These are phyloP conservation scores for Griposia aprilina DNA, from an alignment of 2,888 invertebrate species.

Conservation along the genomic window DNA sequence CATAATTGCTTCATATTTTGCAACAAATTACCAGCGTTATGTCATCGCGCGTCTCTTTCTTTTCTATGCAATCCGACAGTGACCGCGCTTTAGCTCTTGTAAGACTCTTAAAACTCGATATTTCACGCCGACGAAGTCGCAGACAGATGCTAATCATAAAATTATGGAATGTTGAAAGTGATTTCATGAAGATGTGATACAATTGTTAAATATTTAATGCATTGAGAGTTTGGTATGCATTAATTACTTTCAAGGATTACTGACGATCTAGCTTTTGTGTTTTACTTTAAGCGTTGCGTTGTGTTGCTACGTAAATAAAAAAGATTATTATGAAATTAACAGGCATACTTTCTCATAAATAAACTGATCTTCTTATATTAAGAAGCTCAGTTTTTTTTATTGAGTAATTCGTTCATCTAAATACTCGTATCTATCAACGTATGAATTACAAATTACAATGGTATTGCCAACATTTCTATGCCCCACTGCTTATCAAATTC, in stretches of 20 bases:
- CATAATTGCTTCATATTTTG: too few relatives aligned
- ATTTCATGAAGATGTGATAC: not conserved
- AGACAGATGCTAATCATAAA: not conserved
- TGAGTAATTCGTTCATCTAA: not conserved
- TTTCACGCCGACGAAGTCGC: too few relatives aligned
- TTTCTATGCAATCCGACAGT: too few relatives aligned
- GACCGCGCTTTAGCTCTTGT: too few relatives aligned
- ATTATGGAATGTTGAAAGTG: not conserved
- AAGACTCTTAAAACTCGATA: too few relatives aligned
- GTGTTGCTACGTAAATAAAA: not conserved
- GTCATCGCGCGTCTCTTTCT: too few relatives aligned
- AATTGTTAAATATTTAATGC: not conserved
- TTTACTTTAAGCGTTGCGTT: not conserved
- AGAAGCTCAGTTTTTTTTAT: not conserved
- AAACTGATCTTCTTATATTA: not conserved
- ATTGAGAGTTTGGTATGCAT: not conserved
- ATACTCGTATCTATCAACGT: not conserved
- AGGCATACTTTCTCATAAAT: not conserved
- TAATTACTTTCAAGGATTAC: not conserved
- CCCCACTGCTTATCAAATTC: constrained; percentile 14
- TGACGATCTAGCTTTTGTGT: not conserved
- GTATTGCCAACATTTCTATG: not conserved
- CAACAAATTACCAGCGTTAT: too few relatives aligned
- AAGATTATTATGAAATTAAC: not conserved
- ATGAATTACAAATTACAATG: not conserved